Percentiles rank a stretch among this genome's conserved stretches.
Conservation (phyloP, 2,888 invertebrate species). For the Athetis lepigone region DNA sequence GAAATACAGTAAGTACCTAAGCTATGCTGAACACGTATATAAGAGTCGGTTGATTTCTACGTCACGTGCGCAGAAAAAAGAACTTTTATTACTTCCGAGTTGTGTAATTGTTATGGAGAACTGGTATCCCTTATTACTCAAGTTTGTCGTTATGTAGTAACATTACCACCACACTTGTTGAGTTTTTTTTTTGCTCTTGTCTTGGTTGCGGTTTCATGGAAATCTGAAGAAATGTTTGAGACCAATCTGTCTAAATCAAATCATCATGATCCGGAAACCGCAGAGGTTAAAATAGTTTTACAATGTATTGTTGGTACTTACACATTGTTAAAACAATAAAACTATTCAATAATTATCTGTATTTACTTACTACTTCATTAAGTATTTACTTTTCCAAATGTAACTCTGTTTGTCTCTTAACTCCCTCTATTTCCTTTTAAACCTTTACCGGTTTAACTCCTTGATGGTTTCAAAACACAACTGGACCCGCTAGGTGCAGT, state of each 20-base stretch:
- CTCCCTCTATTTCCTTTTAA: too few species aligned
- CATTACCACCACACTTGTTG: constrained; percentile 62
- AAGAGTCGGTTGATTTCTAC: constrained; percentile 82
- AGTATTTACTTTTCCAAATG: too few species aligned
- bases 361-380: too few species aligned
- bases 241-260: neutral
- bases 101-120: constrained; percentile 87
- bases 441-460: too few species aligned
- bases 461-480: too few species aligned
- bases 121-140: constrained; percentile 82
- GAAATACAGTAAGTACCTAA: constrained; percentile 68
- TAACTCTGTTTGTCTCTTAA: too few species aligned
- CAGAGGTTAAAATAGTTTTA: neutral
- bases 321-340: too few species aligned
- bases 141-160: constrained; percentile 77
- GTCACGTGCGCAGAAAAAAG: constrained; percentile 85
- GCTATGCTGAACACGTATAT: constrained; percentile 84
- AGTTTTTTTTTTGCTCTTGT: constrained; percentile 47
- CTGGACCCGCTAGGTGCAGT: too few species aligned
- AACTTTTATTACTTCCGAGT: constrained; percentile 88
- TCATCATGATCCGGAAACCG: neutral
- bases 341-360: too few species aligned
- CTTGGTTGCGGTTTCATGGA: constrained; percentile 29
- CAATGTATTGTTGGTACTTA: too few species aligned
- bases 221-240: constrained; percentile 13